Evolutionary conservation across 2,113 vertebrate species (phyloP).

Genomic region (Varanus salvator): DNA sequence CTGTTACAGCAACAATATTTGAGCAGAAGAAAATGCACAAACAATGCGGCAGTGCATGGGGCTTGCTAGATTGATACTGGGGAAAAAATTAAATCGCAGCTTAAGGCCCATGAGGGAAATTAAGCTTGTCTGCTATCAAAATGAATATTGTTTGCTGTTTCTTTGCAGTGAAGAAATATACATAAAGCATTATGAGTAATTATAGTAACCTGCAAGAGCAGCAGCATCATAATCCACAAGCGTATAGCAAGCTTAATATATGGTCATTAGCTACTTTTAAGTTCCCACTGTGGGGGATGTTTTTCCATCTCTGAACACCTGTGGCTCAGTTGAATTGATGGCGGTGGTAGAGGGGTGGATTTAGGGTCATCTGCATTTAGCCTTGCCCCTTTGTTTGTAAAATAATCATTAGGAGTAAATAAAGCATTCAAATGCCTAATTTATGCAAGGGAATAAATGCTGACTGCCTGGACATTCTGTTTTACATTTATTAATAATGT

Average conservation of each 20-base stretch:
- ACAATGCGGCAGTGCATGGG: not conserved
- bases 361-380: not conserved
- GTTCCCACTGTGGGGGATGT: not conserved
- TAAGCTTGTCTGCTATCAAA: not conserved
- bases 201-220: slow-evolving; percentile 16
- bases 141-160: not conserved
- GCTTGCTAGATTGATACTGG: not conserved
- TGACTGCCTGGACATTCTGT: not conserved
- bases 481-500: not conserved
- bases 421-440: not conserved
- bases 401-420: not conserved
- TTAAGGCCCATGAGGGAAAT: fast-evolving
- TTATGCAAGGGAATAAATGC: not conserved
- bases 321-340: fast-evolving
- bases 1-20: not conserved
- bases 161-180: slow-evolving; percentile 15
- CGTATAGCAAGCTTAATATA: not conserved
- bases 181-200: slow-evolving; percentile 42
- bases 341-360: not conserved
- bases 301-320: not conserved
- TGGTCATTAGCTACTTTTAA: slow-evolving; percentile 25
- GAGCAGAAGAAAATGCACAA: not conserved
- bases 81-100: not conserved
- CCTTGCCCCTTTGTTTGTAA: not conserved
- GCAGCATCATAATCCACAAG: slow-evolving; percentile 20